Base-by-base conservation (phyloP, 2,888 invertebrate genomes). In the Mimas tiliae region DNA sequence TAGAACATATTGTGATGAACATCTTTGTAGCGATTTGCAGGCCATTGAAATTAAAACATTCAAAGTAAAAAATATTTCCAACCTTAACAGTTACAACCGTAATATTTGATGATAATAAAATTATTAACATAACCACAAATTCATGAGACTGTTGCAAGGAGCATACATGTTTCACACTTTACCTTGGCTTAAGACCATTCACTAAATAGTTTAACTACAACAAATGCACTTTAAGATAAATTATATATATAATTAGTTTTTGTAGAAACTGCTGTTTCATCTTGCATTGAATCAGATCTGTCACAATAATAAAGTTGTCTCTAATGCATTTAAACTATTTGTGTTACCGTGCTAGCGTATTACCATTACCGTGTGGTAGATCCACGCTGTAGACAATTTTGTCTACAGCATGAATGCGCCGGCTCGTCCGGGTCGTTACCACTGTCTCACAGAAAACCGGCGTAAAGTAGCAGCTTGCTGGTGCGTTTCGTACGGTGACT, bases 101-200 rank as follows among this genome's bases (percentile, higher is more conserved):
- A 9, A 11, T 38, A 38, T 16, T 34, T 16, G 9, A 55, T 55
- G 34, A 38, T n/a, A 21, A 51, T 51, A 51, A 2, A 48, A 6
- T 53, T 34, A 16, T 16, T 1, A 16, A 9, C 55, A 55, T 55
- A 34, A 55, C n/a, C 12, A 58, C 19, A 38, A 58, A 38, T 38
- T 42, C 16, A 42, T 42, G 7, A 42, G 12, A 42, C 19, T 58
- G 19, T 58, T 58, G 58, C 58, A 58, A 38, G 38, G 34, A 38
- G 38, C 19, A 48, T 48, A 42, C 34, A 53, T 14, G 42, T 38
- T 58, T 19, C 38, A 58, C 42, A 42, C 19, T 42, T 58, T 38
- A 19, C 58, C 58, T 58, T 58, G 58, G 11, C 38, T 19, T 58
- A 42, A 58, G 42, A 19, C 38, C 58, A 12, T 58, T 38, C 42